Percentiles rank a stretch among this genome's conserved stretches.
These are phyloP conservation scores for Notarius lentiginosus DNA, from an alignment of 2,113 vertebrate species.

Conservation along the genomic window DNA sequence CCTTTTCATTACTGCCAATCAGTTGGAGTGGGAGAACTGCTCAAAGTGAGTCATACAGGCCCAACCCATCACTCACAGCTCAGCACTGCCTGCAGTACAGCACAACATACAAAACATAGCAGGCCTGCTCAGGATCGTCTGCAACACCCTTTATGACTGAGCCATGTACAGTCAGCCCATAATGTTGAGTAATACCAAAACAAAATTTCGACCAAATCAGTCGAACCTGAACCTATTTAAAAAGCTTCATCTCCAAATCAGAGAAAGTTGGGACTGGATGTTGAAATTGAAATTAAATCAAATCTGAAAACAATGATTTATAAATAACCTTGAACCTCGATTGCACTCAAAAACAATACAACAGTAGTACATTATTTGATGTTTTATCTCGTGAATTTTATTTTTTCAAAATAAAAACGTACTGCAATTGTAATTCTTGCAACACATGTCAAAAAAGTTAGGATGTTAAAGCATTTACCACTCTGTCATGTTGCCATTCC, in stretches of 20 bases:
- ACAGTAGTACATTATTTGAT: too few species aligned
- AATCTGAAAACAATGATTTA: too few species aligned
- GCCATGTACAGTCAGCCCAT: background rate
- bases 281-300: too few species aligned
- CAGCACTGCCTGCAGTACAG: conserved; percentile 5
- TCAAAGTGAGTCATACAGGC: conserved; percentile 32
- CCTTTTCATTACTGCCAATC: conserved; percentile 38
- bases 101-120: background rate
- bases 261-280: too few species aligned
- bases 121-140: background rate
- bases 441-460: too few species aligned
- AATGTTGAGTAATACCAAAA: background rate
- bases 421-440: too few species aligned
- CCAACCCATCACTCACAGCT: background rate
- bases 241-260: background rate
- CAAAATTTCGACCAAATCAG: background rate
- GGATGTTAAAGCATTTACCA: too few species aligned
- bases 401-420: too few species aligned
- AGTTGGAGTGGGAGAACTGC: conserved; percentile 11
- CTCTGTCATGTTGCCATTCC: too few species aligned
- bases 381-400: too few species aligned
- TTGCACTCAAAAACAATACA: too few species aligned
- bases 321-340: too few species aligned
- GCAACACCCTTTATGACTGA: background rate
- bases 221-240: background rate